A percentile compares a stretch with the other conserved stretches of the same genome.
Evolutionary conservation across 92 coral and sea anemone species (phyloP).

Genomic region (Parazoanthus darwini): DNA sequence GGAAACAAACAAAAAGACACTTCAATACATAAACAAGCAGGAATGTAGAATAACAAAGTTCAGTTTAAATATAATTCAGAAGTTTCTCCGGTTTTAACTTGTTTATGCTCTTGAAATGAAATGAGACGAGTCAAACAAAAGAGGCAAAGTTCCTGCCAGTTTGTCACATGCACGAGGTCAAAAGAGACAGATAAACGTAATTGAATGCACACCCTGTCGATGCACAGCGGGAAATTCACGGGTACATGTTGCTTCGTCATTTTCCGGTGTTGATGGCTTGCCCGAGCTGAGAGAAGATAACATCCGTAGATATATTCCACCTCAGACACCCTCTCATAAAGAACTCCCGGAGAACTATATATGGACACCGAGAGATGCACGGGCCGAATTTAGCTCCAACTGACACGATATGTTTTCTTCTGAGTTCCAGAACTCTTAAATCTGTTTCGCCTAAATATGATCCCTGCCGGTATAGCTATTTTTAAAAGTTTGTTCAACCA

Average conservation of each 20-base stretch:
- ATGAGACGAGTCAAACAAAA: neutral
- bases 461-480: neutral
- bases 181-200: neutral
- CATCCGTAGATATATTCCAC: neutral
- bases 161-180: conserved; percentile 9
- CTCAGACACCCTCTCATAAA: neutral
- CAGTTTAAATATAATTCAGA: too few relatives aligned
- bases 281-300: neutral
- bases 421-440: too few relatives aligned
- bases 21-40: neutral
- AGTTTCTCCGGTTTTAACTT: neutral
- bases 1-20: neutral
- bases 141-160: neutral
- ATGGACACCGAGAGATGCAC: neutral
- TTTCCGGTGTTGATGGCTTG: conserved; percentile 18
- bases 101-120: neutral
- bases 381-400: neutral
- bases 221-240: conserved; percentile 11
- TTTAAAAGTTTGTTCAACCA: too few relatives aligned
- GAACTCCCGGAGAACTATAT: neutral
- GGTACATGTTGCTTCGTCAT: neutral
- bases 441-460: neutral
- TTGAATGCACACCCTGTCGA: neutral
- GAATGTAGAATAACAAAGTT: neutral
- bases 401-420: too few relatives aligned